Percentiles rank a stretch among this genome's conserved stretches.
These are phyloP conservation scores for Poecile montanus DNA, from an alignment of 2,797 vertebrate genomes.

Conservation along the genomic window DNA sequence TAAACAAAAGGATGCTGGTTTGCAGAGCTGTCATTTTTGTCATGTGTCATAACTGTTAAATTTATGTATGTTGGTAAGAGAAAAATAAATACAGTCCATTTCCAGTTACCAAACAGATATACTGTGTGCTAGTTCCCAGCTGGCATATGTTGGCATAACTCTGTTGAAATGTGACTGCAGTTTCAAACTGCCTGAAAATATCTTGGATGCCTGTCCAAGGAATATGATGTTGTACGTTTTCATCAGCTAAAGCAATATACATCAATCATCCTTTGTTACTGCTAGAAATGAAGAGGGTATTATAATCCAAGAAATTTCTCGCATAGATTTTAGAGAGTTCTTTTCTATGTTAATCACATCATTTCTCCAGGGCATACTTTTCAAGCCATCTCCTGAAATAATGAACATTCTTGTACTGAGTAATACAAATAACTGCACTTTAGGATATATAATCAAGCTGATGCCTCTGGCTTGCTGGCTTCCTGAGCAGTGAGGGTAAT, in stretches of 20 bases:
- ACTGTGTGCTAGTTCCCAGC: neutral
- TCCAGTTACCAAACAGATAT: slow-evolving; percentile 14
- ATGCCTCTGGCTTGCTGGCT: slow-evolving; percentile 1
- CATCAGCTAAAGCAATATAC: slow-evolving; percentile 35
- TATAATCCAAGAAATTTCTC: slow-evolving; percentile 35
- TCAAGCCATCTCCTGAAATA: slow-evolving; percentile 24
- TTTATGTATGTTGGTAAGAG: neutral
- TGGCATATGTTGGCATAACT: slow-evolving; percentile 26
- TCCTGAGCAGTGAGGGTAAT: neutral
- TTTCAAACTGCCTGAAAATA: slow-evolving; percentile 41
- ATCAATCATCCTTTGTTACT: slow-evolving; percentile 45
- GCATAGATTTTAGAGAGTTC: slow-evolving; percentile 16
- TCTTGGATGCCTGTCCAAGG: slow-evolving; percentile 21
- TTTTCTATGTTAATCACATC: slow-evolving; percentile 47
- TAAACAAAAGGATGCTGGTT: neutral
- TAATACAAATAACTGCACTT: slow-evolving; percentile 14
- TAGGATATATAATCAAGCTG: neutral
- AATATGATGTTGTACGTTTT: neutral
- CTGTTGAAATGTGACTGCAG: slow-evolving; percentile 25
- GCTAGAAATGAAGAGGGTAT: slow-evolving; percentile 22
- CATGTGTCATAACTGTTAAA: neutral
- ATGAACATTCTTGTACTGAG: slow-evolving; percentile 12
- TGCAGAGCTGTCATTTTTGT: neutral
- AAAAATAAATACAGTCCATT: slow-evolving; percentile 13
- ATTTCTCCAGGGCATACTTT: slow-evolving; percentile 20